Base-by-base conservation (phyloP, 2,113 vertebrate species). In the Marmota monax region DNA sequence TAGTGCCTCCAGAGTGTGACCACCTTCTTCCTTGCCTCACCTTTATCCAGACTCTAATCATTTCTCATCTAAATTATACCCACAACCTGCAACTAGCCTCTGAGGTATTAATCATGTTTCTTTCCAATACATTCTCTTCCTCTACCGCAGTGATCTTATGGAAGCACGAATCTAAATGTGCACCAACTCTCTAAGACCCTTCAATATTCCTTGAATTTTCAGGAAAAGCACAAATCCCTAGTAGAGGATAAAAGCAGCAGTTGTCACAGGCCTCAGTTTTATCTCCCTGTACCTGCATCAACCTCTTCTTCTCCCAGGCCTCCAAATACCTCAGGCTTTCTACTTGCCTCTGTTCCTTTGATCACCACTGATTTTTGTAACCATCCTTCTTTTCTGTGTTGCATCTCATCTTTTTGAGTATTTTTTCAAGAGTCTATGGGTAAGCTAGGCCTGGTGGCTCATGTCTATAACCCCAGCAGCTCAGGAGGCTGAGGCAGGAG, bases 251-350 rank as follows among this genome's bases (percentile, higher is more conserved):
- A 58, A 10, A 29, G 3, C 12, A 16, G 34, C 45, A 65, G 34
- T 34, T 5, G 65, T 72, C 16, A 1, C 10, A 58, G 73, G 22
- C 34, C 45, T 32, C 32, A 0, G 0, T 23, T 23, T n/a, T 20
- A 22, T 1, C 9, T 25, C 7, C 0, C 25, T 39, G 32, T 25
- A 39, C n/a, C 22, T 53, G 1, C 29, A 2, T 29, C 45, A n/a
- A 16, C 9, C 29, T 23, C 32, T 32, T 45, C 53, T n/a, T 72
- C 13, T 13, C 16, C 4, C 18, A 27, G 39, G 48, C 27, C 39
- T 53, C 58, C n/a, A 61, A 11, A 6, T 34, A 34, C n/a, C 51
- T 20, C 25, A 16, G 27, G 29, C 11, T 51, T 86, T 53, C 0
- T 7, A 5, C 13, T 58, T 37, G 20, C 72, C 29, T 10, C 25